phyloP scores from a whole-genome alignment of 2,797 vertebrate genomes.

The Heliangelus exortis region DNA sequence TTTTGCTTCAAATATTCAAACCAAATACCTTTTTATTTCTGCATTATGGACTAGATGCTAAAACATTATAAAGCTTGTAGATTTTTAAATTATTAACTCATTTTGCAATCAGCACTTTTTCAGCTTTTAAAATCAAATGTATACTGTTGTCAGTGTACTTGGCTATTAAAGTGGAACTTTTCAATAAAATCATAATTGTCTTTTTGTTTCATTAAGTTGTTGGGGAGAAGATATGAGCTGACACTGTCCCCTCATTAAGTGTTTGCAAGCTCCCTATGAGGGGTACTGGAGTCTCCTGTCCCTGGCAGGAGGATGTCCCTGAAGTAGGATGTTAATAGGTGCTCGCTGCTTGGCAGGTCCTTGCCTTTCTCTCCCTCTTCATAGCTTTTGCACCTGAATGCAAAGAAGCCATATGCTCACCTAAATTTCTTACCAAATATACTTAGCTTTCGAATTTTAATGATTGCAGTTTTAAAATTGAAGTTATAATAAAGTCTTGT shows the following conservation, averaged over 20 bases:
- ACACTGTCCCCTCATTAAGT: background rate
- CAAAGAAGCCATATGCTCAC: background rate
- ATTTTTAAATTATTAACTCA: background rate
- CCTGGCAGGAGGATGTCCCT: background rate
- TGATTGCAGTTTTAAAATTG: background rate
- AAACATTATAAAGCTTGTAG: background rate
- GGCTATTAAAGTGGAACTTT: background rate
- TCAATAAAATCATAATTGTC: background rate
- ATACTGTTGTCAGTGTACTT: background rate
- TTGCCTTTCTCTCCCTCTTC: background rate
- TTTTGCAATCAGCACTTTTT: background rate
- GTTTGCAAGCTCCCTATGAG: background rate
- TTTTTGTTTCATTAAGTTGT: background rate
- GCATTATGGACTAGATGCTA: background rate
- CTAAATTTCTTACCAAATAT: background rate
- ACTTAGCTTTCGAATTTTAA: background rate
- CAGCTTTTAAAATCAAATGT: background rate
- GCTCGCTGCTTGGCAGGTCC: background rate
- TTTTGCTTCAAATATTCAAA: slow-evolving; percentile 2
- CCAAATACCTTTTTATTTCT: background rate
- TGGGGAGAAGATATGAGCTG: background rate
- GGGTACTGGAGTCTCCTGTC: background rate
- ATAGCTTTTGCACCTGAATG: background rate
- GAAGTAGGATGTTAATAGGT: background rate
- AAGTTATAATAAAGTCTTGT: background rate